Evolutionary conservation across 2,888 invertebrate species (phyloP).

Genomic region (Euproctis similis): DNA sequence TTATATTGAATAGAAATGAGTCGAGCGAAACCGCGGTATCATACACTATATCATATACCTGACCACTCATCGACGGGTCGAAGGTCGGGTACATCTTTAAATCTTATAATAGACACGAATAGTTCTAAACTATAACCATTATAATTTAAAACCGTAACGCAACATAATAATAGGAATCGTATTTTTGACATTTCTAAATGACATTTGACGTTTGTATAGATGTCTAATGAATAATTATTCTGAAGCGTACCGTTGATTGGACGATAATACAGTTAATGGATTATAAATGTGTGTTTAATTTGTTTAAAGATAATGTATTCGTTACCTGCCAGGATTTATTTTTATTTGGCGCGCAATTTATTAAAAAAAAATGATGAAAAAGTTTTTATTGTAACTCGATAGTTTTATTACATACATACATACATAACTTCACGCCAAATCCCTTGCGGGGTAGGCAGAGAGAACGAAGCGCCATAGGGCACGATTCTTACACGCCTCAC

Average conservation of each 20-base stretch:
- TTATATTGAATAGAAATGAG: conserved; percentile 53
- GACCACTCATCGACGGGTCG: conserved; percentile 54
- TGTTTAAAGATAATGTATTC: too few relatives aligned
- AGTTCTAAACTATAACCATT: conserved; percentile 52
- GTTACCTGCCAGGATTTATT: too few relatives aligned
- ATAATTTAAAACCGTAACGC: conserved; percentile 49
- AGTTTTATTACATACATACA: too few relatives aligned
- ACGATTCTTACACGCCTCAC: too few relatives aligned
- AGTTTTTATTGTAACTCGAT: too few relatives aligned
- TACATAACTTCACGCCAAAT: too few relatives aligned
- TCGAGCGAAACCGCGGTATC: conserved; percentile 49
- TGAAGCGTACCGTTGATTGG: conserved; percentile 14
- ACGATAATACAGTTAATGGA: conserved; percentile 10
- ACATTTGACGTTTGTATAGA: conserved; percentile 29
- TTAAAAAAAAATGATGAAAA: too few relatives aligned
- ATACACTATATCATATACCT: conserved; percentile 47
- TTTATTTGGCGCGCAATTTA: too few relatives aligned
- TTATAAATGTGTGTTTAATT: conserved; percentile 5
- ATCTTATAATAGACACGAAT: conserved; percentile 37
- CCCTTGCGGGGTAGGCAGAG: too few relatives aligned
- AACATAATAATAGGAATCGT: conserved; percentile 33
- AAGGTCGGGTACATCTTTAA: conserved; percentile 31
- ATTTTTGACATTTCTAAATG: conserved; percentile 33
- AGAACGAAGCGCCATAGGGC: too few relatives aligned
- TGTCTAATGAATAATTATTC: conserved; percentile 27